phyloP scores from a whole-genome alignment of 2,888 invertebrate genomes.

The Drosophila mercatorum region DNA sequence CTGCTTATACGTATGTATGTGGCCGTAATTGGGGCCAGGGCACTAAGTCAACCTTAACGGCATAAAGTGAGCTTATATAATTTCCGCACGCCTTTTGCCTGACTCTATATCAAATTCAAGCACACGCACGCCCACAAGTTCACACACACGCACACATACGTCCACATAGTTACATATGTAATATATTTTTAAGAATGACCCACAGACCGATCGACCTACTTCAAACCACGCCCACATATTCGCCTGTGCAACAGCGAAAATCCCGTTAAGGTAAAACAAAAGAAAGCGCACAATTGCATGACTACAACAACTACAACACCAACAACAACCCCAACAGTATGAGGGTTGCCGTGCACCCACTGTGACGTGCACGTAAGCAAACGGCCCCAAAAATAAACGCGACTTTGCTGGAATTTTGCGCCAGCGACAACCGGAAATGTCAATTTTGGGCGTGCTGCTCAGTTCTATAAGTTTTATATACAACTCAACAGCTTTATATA shows the following conservation, averaged over 20 bases:
- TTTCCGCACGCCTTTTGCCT: slow-evolving; percentile 61
- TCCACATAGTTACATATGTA: slow-evolving; percentile 3
- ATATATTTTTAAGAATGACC: slow-evolving; percentile 40
- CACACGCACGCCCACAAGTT: slow-evolving; percentile 10
- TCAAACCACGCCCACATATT: slow-evolving; percentile 54
- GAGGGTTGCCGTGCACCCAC: slow-evolving; percentile 27
- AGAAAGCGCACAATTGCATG: slow-evolving; percentile 60
- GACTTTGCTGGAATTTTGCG: slow-evolving; percentile 66
- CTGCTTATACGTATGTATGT: slow-evolving; percentile 22
- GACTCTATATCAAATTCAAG: slow-evolving; percentile 43
- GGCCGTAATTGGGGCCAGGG: slow-evolving; percentile 53
- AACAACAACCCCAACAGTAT: slow-evolving; percentile 6
- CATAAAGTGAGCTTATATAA: slow-evolving; percentile 68
- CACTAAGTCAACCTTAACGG: slow-evolving; percentile 62
- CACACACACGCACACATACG: not conserved
- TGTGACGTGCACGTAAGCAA: slow-evolving; percentile 34
- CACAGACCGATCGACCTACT: slow-evolving; percentile 67
- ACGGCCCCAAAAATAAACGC: slow-evolving; percentile 61
- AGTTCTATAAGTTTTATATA: slow-evolving; percentile 59
- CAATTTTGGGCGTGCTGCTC: slow-evolving; percentile 53
- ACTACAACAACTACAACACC: slow-evolving; percentile 50
- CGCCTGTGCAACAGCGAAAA: slow-evolving; percentile 46
- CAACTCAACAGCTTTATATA: not conserved
- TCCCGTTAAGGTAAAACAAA: slow-evolving; percentile 32
- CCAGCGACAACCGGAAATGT: slow-evolving; percentile 66